Evolutionary conservation across 1,140 invertebrate genomes (phyloP), one percentile per base, ranked within the genome.

Genomic region (Dufourea novaeangliae): DNA sequence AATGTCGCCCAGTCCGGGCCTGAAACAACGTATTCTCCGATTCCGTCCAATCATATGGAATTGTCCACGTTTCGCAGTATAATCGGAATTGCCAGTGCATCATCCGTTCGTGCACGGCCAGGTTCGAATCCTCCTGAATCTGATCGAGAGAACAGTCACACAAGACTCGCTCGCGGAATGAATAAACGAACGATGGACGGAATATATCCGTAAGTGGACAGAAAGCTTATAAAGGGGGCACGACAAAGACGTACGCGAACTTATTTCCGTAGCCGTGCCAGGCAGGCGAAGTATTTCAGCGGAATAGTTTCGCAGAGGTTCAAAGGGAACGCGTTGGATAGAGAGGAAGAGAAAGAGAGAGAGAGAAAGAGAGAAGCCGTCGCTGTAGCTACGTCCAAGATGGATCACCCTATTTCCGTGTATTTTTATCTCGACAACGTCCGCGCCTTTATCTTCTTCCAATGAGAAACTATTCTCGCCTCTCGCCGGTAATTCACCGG

Each of bases 351-450:
- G 10, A 20, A n/a, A 1, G 63, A 20, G 20, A 22, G 7, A 2
- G 39, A 5, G 25, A 25, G 37, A 69, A 17, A n/a, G n/a, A n/a
- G n/a, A n/a, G n/a, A n/a, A n/a, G n/a, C n/a, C n/a, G n/a, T 56
- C 10, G 27, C 57, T 7, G 41, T 22, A 25, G 5, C 32, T 14
- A 29, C n/a, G 32, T 5, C 29, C 17, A 66, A 66, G 71, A 73
- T 29, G 71, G 71, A 73, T 73, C 46, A 32, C 44, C 34, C 44
- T 39, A 39, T 66, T 73, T 29, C 46, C 37, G 29, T 41, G 50
- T 67, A 67, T 67, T 74, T 74, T 56, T 67, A 74, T 67, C 71
- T 39, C 46, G 20, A 17, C 34, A 8, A 11, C 20, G 34, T 63
- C 25, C 44, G 22, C 20, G 25, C 37, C 11, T 74, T 67, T 74